Evolutionary conservation across 2,888 invertebrate species (phyloP), one percentile per base, ranked within the genome.

Genomic region (Helleia helle): DNA sequence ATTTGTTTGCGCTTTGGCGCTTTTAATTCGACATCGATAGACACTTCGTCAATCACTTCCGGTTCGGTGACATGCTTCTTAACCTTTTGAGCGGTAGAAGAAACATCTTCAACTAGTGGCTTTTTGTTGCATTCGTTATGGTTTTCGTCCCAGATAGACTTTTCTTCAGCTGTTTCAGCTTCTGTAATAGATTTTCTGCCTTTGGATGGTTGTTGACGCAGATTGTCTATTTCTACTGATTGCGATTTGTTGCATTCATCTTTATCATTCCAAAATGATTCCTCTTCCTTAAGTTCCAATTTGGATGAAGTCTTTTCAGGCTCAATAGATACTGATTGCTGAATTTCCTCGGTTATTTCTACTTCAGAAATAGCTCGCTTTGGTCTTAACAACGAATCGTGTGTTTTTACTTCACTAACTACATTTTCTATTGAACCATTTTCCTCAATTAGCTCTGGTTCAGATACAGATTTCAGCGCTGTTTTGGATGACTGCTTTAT

Each of bases 1-100:
- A 79, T 50, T 2, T 80, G 77, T 71, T 79, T 81, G 61, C 73
- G 76, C 59, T 80, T 83, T 4, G 76, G 55, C 24, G 71, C 59
- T 41, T 67, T 74, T 25, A 79, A 38, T 7, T 66, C 72, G 54
- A 76, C 77, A 8, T 74, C 67, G 6, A 74, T 57, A 7, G 66
- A 45, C 1, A 75, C 64, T 54, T 84, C 74, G 65, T 76, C 69
- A 26, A 75, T 63, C 3, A 55, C 44, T 52, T 84, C 79, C 28
- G 83, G 71, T 51, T 73, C 65, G 1, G 76, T 76, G 1, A 56
- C 55, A 41, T 62, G 59, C 36, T 74, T 76, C 47, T 68, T 58
- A 18, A 65, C 72, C 22, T 59, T 56, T 53, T 74, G 65, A 50
- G 59, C 61, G 52, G 76, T 59, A 40, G 54, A 46, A 27, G 64